phyloP scores from a whole-genome alignment of 2,888 invertebrate species.

The Catonia carolina region DNA sequence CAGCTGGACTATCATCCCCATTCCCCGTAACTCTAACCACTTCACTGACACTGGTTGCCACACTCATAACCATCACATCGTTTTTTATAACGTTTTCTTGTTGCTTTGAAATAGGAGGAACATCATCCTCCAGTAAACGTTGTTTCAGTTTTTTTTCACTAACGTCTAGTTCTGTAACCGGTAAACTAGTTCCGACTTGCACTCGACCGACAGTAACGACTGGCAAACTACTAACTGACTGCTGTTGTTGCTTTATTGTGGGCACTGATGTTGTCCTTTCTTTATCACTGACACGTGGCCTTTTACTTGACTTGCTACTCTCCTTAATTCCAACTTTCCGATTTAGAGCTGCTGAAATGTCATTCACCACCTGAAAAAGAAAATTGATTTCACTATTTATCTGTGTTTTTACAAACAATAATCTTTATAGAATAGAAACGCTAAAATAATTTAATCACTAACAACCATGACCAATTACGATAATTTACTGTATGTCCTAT shows the following conservation, averaged over 20 bases:
- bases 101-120: not conserved
- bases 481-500: too few relatives aligned
- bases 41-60: conserved; percentile 23
- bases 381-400: too few relatives aligned
- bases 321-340: conserved; percentile 9
- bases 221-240: too few relatives aligned
- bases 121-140: conserved; percentile 47
- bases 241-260: not conserved
- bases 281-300: not conserved
- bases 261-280: not conserved
- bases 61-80: conserved; percentile 3
- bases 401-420: too few relatives aligned
- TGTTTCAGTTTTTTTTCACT: conserved; percentile 54
- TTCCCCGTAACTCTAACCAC: conserved; percentile 29
- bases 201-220: conserved; percentile 25
- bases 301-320: not conserved
- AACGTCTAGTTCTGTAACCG: conserved; percentile 42
- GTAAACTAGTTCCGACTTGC: conserved; percentile 21
- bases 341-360: conserved; percentile 4
- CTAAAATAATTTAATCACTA: too few relatives aligned
- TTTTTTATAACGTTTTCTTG: conserved; percentile 3
- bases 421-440: too few relatives aligned
- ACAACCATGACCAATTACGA: too few relatives aligned
- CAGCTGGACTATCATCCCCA: conserved; percentile 20
- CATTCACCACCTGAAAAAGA: not conserved